A percentile compares a stretch with the other conserved stretches of the same genome.
phyloP scores from a whole-genome alignment of 1,140 invertebrate genomes.

The Luehdorfia chinensis region DNA sequence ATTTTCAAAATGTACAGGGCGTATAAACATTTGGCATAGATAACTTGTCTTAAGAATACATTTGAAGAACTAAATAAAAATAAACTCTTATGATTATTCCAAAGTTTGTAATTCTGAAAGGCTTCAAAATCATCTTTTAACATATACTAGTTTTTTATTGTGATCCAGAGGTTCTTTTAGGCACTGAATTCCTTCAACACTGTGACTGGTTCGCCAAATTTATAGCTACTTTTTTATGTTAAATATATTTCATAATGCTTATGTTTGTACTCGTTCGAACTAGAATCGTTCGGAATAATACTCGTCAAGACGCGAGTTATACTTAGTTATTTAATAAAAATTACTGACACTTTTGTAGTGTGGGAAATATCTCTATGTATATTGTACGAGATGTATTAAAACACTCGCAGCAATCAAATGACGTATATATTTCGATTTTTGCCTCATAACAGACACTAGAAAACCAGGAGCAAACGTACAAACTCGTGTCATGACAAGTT shows the following conservation, averaged over 20 bases:
- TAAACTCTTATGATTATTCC: slow-evolving; percentile 55
- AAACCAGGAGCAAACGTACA: not conserved
- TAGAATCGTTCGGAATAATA: too few species aligned
- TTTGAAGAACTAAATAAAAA: slow-evolving; percentile 48
- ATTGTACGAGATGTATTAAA: too few species aligned
- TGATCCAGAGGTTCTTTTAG: slow-evolving; percentile 65
- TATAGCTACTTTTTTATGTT: slow-evolving; percentile 20
- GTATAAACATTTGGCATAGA: slow-evolving; percentile 67
- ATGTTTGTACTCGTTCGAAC: too few species aligned
- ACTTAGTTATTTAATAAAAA: too few species aligned
- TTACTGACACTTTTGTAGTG: too few species aligned
- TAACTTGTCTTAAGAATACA: slow-evolving; percentile 49
- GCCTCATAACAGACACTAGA: too few species aligned
- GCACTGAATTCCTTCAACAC: slow-evolving; percentile 42
- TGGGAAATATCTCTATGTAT: too few species aligned
- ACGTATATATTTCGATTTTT: too few species aligned
- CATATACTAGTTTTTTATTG: slow-evolving; percentile 22
- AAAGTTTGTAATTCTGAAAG: slow-evolving; percentile 57
- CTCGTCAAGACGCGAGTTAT: too few species aligned
- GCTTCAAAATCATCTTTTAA: slow-evolving; percentile 38
- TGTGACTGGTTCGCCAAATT: slow-evolving; percentile 31
- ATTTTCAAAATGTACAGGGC: slow-evolving; percentile 45
- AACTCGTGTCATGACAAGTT: not conserved
- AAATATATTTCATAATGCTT: too few species aligned
- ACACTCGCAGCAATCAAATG: too few species aligned